A percentile compares a stretch with the other conserved stretches of the same genome.
phyloP scores from a whole-genome alignment of 2,797 vertebrate genomes.

The Hozukius guyotensis region DNA sequence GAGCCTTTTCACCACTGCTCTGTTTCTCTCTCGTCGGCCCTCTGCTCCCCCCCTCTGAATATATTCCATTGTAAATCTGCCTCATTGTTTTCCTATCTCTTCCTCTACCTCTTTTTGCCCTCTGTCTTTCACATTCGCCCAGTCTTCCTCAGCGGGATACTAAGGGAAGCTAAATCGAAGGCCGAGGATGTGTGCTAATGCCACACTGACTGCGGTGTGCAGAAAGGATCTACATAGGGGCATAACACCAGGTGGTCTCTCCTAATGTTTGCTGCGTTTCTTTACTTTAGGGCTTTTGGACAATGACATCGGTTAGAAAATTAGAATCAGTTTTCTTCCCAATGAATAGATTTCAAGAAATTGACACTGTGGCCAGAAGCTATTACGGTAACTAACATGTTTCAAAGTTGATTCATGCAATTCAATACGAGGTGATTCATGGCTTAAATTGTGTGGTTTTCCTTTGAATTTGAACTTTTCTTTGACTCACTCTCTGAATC shows the following conservation, averaged over 20 bases:
- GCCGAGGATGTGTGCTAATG: neutral
- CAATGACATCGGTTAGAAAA: conserved; percentile 23
- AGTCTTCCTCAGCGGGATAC: conserved; percentile 26
- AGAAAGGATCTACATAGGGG: conserved; percentile 22
- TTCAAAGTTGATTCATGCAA: conserved; percentile 72
- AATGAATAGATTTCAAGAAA: conserved; percentile 49
- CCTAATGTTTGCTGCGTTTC: conserved; percentile 27
- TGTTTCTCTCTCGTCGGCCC: conserved; percentile 37
- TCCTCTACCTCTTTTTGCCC: conserved; percentile 55
- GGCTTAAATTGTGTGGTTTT: conserved; percentile 46
- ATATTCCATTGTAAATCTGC: conserved; percentile 65
- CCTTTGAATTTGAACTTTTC: conserved; percentile 36
- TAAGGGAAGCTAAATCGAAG: neutral
- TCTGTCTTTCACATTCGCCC: conserved; percentile 55
- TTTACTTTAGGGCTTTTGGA: conserved; percentile 25
- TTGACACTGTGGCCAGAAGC: conserved; percentile 60
- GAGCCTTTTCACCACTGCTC: conserved; percentile 68
- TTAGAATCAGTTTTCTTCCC: conserved; percentile 11
- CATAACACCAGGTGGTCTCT: neutral
- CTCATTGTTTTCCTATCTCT: conserved; percentile 70
- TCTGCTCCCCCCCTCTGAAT: conserved; percentile 5
- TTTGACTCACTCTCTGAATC: conserved; percentile 65
- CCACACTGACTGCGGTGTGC: conserved; percentile 35
- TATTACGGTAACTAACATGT: conserved; percentile 33
- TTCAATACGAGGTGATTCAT: conserved; percentile 70